Evolutionary conservation across 1,140 invertebrate species (phyloP), one percentile per base, ranked within the genome.

Genomic region (Drosophila lacertosa): DNA sequence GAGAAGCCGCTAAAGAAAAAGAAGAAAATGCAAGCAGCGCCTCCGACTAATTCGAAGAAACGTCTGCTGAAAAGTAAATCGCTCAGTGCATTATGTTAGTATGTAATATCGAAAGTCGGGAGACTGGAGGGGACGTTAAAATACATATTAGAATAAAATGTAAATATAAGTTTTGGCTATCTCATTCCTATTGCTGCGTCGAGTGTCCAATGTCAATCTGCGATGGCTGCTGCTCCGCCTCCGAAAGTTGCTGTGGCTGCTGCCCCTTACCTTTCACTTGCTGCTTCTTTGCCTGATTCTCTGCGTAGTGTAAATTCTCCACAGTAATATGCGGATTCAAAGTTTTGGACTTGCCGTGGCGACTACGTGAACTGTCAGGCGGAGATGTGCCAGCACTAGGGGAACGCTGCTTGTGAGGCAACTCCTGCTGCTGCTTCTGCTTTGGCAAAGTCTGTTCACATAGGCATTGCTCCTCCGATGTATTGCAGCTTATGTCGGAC

Each of bases 11-110:
- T 39, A 22, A 84, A 51, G 7, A 84, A 72, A n/a, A 44, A 33
- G 13, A 60, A 37, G 7, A 65, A 73, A 15, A 16, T 7, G 6
- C 11, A 50, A 16, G 4, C 2, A 6, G n/a, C 32, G 1, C 9
- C 20, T 6, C 39, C 35, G 9, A 82, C 45, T 33, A 16, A 18
- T 3, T 18, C 22, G 1, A 74, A 55, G 22, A 70, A 50, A 32
- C 35, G 35, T 2, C 16, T 69, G 2, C 39, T 60, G 2, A 67
- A 68, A 44, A 82, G 78, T 16, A 47, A 45, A 54, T 18, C 39
- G 2, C 29, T 72, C 0, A 77, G 15, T 24, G 26, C 37, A n/a
- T 50, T 64, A 29, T 44, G 35, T 50, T 81, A 77, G 42, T n/a
- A 13, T 20, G 3, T 13, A 47, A 48, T 44, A 6, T 24, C 22